A percentile compares a stretch with the other conserved stretches of the same genome.
These are phyloP conservation scores for Xylocopa sonorina DNA, from an alignment of 1,140 invertebrate genomes.

Conservation along the genomic window DNA sequence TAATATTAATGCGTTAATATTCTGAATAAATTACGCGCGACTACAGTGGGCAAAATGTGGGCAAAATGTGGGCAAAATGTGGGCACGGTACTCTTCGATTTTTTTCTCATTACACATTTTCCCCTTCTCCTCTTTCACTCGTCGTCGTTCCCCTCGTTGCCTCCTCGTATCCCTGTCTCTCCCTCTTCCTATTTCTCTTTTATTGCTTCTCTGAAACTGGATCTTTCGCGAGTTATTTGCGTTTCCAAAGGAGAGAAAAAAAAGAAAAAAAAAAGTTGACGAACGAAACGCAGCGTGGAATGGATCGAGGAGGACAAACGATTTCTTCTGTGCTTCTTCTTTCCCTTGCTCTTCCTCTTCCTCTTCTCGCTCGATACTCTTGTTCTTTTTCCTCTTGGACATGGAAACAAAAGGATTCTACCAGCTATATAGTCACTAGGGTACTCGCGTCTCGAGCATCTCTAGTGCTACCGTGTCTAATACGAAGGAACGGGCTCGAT, in stretches of 20 bases:
- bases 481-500: conserved; percentile 66
- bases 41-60: conserved; percentile 47
- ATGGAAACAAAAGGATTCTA: conserved; percentile 40
- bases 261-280: too few species aligned
- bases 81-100: too few species aligned
- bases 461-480: conserved; percentile 53
- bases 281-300: conserved; percentile 20
- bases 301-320: neutral
- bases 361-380: neutral
- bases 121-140: neutral
- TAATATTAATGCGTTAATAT: conserved; percentile 68
- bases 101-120: too few species aligned
- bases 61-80: too few species aligned
- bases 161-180: neutral
- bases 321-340: neutral
- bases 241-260: neutral
- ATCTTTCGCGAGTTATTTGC: neutral
- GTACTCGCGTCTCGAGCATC: conserved; percentile 23
- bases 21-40: conserved; percentile 66
- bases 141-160: too few species aligned
- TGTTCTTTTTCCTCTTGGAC: neutral
- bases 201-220: neutral
- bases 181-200: too few species aligned
- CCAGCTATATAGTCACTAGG: conserved; percentile 32
- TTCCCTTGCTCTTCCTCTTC: neutral